Evolutionary conservation across 2,113 vertebrate species (phyloP), one percentile per base, ranked within the genome.

Genomic region (Cynocephalus volans): DNA sequence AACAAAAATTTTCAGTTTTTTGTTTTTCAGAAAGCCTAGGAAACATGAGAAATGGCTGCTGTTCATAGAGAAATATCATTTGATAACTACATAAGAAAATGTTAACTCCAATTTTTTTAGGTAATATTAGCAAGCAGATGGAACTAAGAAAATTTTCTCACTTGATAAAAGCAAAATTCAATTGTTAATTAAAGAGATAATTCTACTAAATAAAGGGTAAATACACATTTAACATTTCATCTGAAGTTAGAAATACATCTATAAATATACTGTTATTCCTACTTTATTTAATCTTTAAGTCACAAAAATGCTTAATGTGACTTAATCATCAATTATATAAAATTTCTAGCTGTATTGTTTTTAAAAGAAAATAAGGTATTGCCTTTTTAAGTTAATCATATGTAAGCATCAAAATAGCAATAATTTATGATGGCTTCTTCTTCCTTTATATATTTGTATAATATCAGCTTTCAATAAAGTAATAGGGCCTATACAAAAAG

Each of bases 81-180:
- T 84, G 8, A 33, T 89, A 98, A 98, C 92, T 95, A 58, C 60
- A 76, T 28, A 96, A 96, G 72, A 88, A 98, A 98, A 96, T 79
- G 28, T 0, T 21, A 96, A 97, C 50, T n/a, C 45, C 97, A 93
- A 65, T 96, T 97, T 97, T 93, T 54, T 97, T 72, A 96, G 8
- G 6, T 93, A 64, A 60, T 95, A 95, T 97, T 75, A 96, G 36
- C 36, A 96, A 97, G 36, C n/a, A 97, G 72, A 95, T 94, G 95
- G 67, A 83, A 90, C n/a, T 67, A 50, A 41, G 92, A 89, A 80
- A 96, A 98, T 97, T 73, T 52, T 1, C 7, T 97, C 94, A 96
- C 33, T 62, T 94, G n/a, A 94, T 62, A 98, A 97, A 98, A 96
- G 48, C 82, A 79, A 93, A 95, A 97, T 86, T 95, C 33, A 93